phyloP scores from a whole-genome alignment of 37 sponge, comb jelly and placozoan species.

The Cladorhizidae sp. region DNA sequence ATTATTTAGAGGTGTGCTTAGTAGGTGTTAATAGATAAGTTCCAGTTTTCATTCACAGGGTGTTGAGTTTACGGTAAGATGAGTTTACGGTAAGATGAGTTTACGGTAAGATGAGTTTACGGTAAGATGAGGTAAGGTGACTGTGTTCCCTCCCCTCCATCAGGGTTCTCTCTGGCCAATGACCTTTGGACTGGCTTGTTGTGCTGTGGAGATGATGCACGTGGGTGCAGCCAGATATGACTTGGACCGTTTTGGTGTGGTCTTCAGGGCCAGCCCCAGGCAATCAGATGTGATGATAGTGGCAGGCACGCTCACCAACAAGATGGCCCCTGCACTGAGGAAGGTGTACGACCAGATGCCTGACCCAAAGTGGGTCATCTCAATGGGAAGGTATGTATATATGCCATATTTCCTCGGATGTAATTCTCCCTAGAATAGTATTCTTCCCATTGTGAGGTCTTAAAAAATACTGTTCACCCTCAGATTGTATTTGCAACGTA shows the following conservation, averaged over 20 bases:
- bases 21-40: too few relatives aligned
- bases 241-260: slow-evolving; percentile 27
- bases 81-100: too few relatives aligned
- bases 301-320: slow-evolving; percentile 97
- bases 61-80: too few relatives aligned
- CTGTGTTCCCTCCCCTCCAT: background rate
- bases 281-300: slow-evolving; percentile 97
- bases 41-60: too few relatives aligned
- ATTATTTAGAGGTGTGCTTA: too few relatives aligned
- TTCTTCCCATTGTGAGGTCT: too few relatives aligned
- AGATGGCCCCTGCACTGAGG: slow-evolving; percentile 94
- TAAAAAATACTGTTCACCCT: too few relatives aligned
- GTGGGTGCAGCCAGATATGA: slow-evolving; percentile 85
- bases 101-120: too few relatives aligned
- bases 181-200: slow-evolving; percentile 99
- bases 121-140: too few relatives aligned
- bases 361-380: slow-evolving; percentile 97
- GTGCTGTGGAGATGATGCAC: slow-evolving; percentile 99
- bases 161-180: slow-evolving; percentile 97
- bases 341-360: slow-evolving; percentile 98
- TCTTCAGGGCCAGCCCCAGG: slow-evolving; percentile 90
- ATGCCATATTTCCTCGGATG: too few relatives aligned
- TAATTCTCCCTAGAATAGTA: too few relatives aligned
- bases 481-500: too few relatives aligned
- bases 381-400: slow-evolving; percentile 89